Percentiles rank a stretch among this genome's conserved stretches.
phyloP scores from a whole-genome alignment of 2,113 vertebrate genomes.

The Butastur rufipennis region DNA sequence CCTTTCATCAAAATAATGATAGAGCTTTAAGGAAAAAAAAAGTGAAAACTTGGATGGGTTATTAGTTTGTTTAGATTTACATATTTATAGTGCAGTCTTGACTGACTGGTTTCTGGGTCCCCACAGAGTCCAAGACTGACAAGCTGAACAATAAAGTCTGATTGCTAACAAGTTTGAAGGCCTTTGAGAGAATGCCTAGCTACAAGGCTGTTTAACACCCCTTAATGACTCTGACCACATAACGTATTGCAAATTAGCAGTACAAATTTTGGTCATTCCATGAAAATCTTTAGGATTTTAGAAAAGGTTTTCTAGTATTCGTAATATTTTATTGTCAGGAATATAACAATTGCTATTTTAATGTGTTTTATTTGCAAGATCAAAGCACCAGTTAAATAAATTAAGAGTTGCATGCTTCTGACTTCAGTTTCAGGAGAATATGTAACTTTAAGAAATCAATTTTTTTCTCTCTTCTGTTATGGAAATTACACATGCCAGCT shows the following conservation, averaged over 20 bases:
- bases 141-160: background rate
- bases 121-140: background rate
- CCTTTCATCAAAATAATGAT: background rate
- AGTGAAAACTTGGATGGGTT: background rate
- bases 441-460: background rate
- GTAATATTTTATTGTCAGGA: background rate
- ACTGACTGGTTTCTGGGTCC: background rate
- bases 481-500: background rate
- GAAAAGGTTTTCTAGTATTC: background rate
- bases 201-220: background rate
- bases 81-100: background rate
- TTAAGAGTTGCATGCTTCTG: background rate
- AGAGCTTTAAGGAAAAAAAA: background rate
- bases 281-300: background rate
- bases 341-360: background rate
- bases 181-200: background rate
- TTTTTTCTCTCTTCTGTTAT: background rate
- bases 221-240: background rate
- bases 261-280: background rate
- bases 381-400: background rate
- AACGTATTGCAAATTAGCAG: background rate
- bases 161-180: background rate
- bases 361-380: background rate
- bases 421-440: background rate
- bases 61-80: conserved; percentile 7